Conservation (phyloP, 2,888 invertebrate species). For the Cephus pygmeus region DNA sequence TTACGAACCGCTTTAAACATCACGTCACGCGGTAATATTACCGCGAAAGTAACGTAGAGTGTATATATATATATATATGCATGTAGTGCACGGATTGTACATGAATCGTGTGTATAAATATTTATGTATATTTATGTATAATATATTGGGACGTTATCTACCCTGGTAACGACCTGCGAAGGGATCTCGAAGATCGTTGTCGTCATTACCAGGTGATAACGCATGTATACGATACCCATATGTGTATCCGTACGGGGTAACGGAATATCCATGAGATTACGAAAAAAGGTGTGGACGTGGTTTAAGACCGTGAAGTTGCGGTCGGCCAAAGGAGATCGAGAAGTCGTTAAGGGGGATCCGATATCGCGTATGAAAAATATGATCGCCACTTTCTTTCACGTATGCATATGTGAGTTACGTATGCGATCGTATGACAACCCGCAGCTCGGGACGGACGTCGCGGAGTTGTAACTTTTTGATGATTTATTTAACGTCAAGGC, state of each 20-base stretch:
- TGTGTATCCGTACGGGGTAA: neutral
- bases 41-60: neutral
- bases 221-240: neutral
- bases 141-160: neutral
- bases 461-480: neutral
- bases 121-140: neutral
- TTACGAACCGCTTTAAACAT: slow-evolving; percentile 32
- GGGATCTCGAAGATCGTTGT: neutral
- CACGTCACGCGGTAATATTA: slow-evolving; percentile 26
- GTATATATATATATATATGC: neutral
- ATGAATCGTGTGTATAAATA: no score
- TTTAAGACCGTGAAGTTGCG: neutral
- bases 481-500: neutral
- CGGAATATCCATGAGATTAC: neutral
- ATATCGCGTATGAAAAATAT: neutral
- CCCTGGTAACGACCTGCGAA: neutral
- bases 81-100: no score
- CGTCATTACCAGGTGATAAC: neutral
- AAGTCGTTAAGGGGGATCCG: neutral
- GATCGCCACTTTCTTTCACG: neutral
- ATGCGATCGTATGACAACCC: neutral
- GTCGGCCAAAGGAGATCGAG: neutral
- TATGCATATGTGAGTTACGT: neutral
- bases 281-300: neutral
- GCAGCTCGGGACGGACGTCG: neutral